Percentiles rank a stretch among this genome's conserved stretches.
Conservation (phyloP, 1,140 invertebrate genomes). For the Halyomorpha halys region DNA sequence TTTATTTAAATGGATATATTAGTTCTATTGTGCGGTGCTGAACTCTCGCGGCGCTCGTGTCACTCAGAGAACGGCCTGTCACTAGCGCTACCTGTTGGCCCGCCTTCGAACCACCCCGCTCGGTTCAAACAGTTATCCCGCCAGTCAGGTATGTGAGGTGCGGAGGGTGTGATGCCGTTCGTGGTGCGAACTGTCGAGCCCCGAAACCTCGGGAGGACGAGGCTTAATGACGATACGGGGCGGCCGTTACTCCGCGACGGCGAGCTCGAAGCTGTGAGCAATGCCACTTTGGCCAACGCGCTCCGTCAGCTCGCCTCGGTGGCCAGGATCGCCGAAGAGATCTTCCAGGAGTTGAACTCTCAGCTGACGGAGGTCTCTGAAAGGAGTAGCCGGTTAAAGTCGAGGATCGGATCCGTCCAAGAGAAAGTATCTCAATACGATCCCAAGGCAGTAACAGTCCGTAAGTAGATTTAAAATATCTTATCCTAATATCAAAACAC, state of each 20-base stretch:
- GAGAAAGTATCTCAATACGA: slow-evolving; percentile 50
- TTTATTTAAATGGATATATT: too few relatives aligned
- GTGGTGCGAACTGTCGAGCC: slow-evolving; percentile 57
- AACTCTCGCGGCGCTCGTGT: too few relatives aligned
- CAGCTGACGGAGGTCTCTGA: slow-evolving; percentile 55
- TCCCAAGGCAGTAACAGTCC: slow-evolving; percentile 69
- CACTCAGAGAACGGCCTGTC: too few relatives aligned
- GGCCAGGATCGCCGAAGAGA: slow-evolving; percentile 61
- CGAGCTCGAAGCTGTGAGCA: slow-evolving; percentile 63
- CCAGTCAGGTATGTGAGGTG: slow-evolving; percentile 4
- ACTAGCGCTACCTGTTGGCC: too few relatives aligned
- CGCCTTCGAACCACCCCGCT: too few relatives aligned
- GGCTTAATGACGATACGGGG: slow-evolving; percentile 45
- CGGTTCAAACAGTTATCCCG: too few relatives aligned
- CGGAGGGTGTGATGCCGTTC: slow-evolving; percentile 50
- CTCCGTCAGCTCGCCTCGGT: slow-evolving; percentile 66
- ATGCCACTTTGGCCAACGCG: slow-evolving; percentile 63
- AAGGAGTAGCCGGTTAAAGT: slow-evolving; percentile 49
- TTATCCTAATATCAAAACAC: too few relatives aligned
- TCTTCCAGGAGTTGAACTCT: slow-evolving; percentile 59
- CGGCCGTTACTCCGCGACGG: slow-evolving; percentile 48
- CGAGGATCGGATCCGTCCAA: slow-evolving; percentile 49
- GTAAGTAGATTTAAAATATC: slow-evolving; percentile 49
- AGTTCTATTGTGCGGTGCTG: too few relatives aligned
- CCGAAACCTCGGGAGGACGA: slow-evolving; percentile 51